Evolutionary conservation across 2,888 invertebrate species (phyloP).

Genomic region (Macrosoma leucophasiata): DNA sequence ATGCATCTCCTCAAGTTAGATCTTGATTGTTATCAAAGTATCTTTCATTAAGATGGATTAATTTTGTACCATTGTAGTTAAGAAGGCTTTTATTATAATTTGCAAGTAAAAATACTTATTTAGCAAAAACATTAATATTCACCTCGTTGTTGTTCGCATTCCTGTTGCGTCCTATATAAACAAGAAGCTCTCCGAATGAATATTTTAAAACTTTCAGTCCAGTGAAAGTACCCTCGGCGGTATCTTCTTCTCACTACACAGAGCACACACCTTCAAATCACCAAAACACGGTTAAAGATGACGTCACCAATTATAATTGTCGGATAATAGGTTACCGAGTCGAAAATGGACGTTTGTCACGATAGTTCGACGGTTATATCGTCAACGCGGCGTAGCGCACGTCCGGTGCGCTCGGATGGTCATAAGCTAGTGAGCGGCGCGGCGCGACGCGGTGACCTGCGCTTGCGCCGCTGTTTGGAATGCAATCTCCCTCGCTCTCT

Average conservation of each 20-base stretch:
- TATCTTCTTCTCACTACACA: conserved; percentile 41
- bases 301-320: conserved; percentile 42
- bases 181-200: conserved; percentile 67
- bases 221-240: conserved; percentile 72
- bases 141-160: conserved; percentile 46
- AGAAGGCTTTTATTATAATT: no score
- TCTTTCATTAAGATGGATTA: no score
- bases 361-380: conserved; percentile 30
- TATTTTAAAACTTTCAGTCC: conserved; percentile 70
- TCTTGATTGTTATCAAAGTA: no score
- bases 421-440: conserved; percentile 38
- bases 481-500: conserved; percentile 71
- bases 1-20: no score
- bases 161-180: conserved; percentile 40
- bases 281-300: conserved; percentile 38
- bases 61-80: no score
- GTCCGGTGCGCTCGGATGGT: conserved; percentile 33
- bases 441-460: conserved; percentile 29
- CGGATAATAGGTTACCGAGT: conserved; percentile 38
- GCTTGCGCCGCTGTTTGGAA: conserved; percentile 39
- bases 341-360: conserved; percentile 41
- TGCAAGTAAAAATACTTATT: no score
- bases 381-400: conserved; percentile 18
- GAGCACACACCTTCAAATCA: conserved; percentile 29
- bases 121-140: conserved; percentile 36